Base-by-base conservation (phyloP, 2,797 vertebrate species). In the Chlorospingus flavigularis region DNA sequence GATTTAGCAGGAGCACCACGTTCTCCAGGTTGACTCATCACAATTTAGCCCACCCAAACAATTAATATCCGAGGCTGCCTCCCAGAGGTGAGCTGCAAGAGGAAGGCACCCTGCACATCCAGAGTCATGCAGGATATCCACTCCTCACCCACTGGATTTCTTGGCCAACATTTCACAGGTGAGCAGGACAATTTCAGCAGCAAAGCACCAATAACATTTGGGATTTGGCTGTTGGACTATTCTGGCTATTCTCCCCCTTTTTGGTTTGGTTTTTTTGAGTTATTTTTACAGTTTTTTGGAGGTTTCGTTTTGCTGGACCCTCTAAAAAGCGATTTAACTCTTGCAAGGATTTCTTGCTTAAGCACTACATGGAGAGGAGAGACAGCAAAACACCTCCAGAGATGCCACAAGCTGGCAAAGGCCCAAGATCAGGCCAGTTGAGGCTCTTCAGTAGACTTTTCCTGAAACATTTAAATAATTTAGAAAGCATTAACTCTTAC, bases 401-500 rank as follows among this genome's bases (percentile, higher is more conserved):
- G 94, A 94, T 73, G 91, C 89, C 91, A 68, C 57, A 58, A 65
- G 58, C 62, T 86, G 93, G 94, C 93, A 93, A 75, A 68, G 65
- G 45, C 35, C 92, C 94, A 96, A 72, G 81, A 67, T 19, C 47
- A 70, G 78, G 66, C 75, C 58, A 60, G 94, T 31, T 55, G 67
- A 95, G 66, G 58, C 81, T 94, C 73, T 65, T 75, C 85, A 70
- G 79, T 1, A 72, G 84, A 90, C 79, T 94, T 75, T 75, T 88
- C 89, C 89, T 92, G 94, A 92, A 88, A 58, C 82, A 75, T 91
- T 75, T 93, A 42, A 95, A 93, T 97, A 89, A 94, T 94, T 96
- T 48, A 96, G 55, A 65, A 90, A 92, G 91, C 94, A 83, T 92
- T 96, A 91, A 92, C 86, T 95, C 94, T 94, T 83, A 48, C 79